Base-by-base conservation (phyloP, 2,797 vertebrate genomes). In the Staurois parvus region DNA sequence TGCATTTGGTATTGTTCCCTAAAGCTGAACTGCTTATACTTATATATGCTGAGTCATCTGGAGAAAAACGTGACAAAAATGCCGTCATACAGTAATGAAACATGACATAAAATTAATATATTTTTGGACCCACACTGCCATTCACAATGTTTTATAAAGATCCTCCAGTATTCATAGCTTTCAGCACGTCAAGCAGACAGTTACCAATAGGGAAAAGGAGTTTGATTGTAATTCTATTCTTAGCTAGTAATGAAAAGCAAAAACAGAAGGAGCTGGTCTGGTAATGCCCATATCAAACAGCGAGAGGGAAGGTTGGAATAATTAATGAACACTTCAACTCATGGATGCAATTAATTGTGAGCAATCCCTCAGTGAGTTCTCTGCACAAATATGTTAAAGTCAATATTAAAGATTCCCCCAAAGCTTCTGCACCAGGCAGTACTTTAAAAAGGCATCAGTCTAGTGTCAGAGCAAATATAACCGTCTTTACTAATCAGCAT, bases 361-460 rank as follows among this genome's bases (percentile, higher is more conserved):
- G 88, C 91, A 91, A 91, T 90, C 93, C 93, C 95, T 94, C 87
- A 89, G 91, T 29, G 89, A 90, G 90, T 91, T 90, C 90, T 90
- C 92, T 88, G 88, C 90, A 94, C 92, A 93, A 93, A 94, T 94
- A 94, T 78, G 91, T 85, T 88, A 90, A 59, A 96, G 96, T 98
- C 97, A 92, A 99, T 99, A 98, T 94, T 96, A 97, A 94, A 96
- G 96, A 98, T 97, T 97, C 96, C 95, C 95, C 91, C 90, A 95
- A 96, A 92, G 94, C 95, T 94, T 95, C 93, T 92, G 94, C 88
- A 92, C 93, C 93, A 95, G 94, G 94, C 95, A 95, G 96, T 96
- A 96, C 95, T 97, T 98, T 98, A 98, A 97, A 98, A 97, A 98
- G 96, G 97, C 97, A 98, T 99, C 97, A 97, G 96, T 98, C 97